Evolutionary conservation across 2,797 vertebrate genomes (phyloP), one percentile per base, ranked within the genome.

Genomic region (Sebastolobus altivelis): DNA sequence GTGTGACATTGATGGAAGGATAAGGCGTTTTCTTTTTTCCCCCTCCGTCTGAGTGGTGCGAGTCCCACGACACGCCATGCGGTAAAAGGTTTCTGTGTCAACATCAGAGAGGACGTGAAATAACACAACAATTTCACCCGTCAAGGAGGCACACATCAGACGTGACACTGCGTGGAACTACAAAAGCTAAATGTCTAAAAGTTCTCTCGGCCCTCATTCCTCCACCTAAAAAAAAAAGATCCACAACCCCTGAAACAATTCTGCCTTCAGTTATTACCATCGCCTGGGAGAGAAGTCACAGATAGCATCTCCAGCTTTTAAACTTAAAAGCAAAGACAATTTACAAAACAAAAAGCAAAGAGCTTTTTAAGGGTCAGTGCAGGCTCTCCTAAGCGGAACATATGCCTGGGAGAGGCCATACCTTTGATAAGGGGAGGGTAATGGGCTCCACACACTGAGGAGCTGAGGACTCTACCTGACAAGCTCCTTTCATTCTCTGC

Each of bases 321-420:
- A 94, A 95, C 95, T 96, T 95, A 94, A 95, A 96, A 96, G 95
- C 95, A 95, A 93, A 95, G 95, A 94, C 92, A 93, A 96, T 97
- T 96, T 96, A 95, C 95, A 95, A 96, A 96, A 96, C 95, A 96
- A 96, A 94, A 95, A 95, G 95, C 93, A 93, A 94, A 93, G 94
- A 96, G 94, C 94, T 94, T 95, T 96, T 95, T 94, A 94, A 93
- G 95, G 96, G 95, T 96, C 95, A 97, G 86, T 92, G 95, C 92
- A 94, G 93, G 93, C 92, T 93, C 93, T 93, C 85, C 92, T 96
- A 94, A 96, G 96, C 92, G 94, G 95, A 97, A 97, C 95, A 94
- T 95, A 94, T 85, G 94, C 93, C 94, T 94, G 93, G 92, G 94
- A 96, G 94, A 95, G 92, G 91, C 90, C 89, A 84, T 93, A 92